Base-by-base conservation (phyloP, 2,113 vertebrate genomes). In the Anolis sagrei region DNA sequence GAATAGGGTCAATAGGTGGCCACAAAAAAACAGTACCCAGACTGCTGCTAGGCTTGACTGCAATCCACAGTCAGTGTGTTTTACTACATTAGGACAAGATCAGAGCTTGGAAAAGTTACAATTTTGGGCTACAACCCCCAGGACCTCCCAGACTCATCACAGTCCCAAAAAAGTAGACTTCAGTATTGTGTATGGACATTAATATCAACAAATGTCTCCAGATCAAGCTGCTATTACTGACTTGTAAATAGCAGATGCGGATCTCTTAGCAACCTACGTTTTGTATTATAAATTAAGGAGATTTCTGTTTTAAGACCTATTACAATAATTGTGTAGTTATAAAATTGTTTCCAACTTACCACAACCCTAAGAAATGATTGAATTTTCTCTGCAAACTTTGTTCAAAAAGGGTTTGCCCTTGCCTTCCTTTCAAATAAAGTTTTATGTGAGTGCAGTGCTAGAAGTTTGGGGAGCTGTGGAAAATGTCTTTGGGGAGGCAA, bases 221-320 rank as follows among this genome's bases (percentile, higher is more conserved):
- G 7, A 54, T 39, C 58, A 61, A 2, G 21, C 27, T 61, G 76
- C 32, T 79, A 8, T 66, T 76, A 80, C 27, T 49, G 58, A 32
- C 34, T n/a, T 1, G 51, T 54, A 54, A 84, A 8, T 13, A 27
- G 62, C 2, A 2, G 8, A 11, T 9, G 3, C 16, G 19, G 36
- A 70, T 78, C 29, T 39, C 21, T 18, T 76, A 27, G 5, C 70
- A 64, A 32, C 14, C 34, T 74, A 49, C 48, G 18, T 86, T 51
- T 39, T 83, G 61, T 61, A 85, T 61, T 84, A 77, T 88, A 84
- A 49, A 86, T 78, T 83, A 89, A 90, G 86, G n/a, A 91, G 82
- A 69, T 75, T 23, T 48, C 3, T 48, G 34, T 21, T 36, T 64
- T 64, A 44, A 29, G 11, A 32, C 23, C 25, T 68, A 44, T 32